Base-by-base conservation (phyloP, 2,797 vertebrate genomes). In the Streptopelia turtur region DNA sequence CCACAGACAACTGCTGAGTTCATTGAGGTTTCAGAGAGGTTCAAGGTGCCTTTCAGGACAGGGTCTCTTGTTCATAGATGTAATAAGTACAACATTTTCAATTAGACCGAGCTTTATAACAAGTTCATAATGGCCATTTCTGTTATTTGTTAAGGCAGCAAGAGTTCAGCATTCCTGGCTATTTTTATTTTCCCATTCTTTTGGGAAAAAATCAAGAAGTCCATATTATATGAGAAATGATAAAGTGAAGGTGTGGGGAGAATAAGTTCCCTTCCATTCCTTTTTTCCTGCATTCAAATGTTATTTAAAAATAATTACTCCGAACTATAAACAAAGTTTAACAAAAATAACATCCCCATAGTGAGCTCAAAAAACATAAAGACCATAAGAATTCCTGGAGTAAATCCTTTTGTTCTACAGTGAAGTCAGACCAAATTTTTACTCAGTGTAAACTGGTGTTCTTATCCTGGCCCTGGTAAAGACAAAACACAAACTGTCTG, bases 31-130 rank as follows among this genome's bases (percentile, higher is more conserved):
- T 90, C 61, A 61, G 6, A 78, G 47, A 28, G 47, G 16, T 68
- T 93, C 87, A 94, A 93, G 90, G 83, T 93, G 85, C 72, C 72
- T 93, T 95, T 93, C 72, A 90, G 87, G 61, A 59, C 23, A 78
- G 33, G 4, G 20, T 64, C 33, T 82, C 50, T 78, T 35, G 15
- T 57, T 71, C 64, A 55, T n/a, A 81, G 45, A 61, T 91, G 66
- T 65, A 90, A 35, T 24, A 78, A 88, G 9, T 53, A 49, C 21
- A 66, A 8, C 12, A 11, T 86, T 83, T 83, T 41, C 41, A 35
- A 1, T 88, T 81, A 88, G 45, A 30, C 13, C 0, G 5, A 78
- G 33, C 57, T 37, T 83, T 55, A 21, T 10, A 65, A 55, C 6
- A 21, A 69, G 10, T 57, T 91, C 57, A 28, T 37, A 23, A 43